Conservation (phyloP, 2,888 invertebrate species). For the Galerucella nymphaeae region DNA sequence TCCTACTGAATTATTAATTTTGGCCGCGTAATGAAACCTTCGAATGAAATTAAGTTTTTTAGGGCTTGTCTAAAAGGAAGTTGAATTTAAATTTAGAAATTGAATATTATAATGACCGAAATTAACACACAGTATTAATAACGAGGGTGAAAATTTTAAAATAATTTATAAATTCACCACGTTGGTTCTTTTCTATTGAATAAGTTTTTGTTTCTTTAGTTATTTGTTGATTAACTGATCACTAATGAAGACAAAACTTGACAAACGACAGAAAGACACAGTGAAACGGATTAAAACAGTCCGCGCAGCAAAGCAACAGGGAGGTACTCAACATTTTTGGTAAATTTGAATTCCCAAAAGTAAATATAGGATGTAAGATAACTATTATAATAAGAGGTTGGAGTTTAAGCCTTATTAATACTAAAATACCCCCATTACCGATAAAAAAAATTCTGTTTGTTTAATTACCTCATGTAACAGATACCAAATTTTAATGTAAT, state of each 20-base stretch:
- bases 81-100: neutral
- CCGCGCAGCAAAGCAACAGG: constrained; percentile 19
- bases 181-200: too few relatives aligned
- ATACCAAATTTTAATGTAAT: too few relatives aligned
- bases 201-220: neutral
- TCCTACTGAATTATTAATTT: constrained; percentile 50
- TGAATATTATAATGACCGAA: neutral
- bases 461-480: too few relatives aligned
- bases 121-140: neutral
- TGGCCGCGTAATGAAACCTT: constrained; percentile 53
- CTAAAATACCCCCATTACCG: too few relatives aligned
- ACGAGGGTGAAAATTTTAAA: neutral
- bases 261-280: constrained; percentile 9
- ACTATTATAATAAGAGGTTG: too few relatives aligned
- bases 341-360: too few relatives aligned
- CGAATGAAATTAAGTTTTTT: neutral
- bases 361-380: too few relatives aligned
- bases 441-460: too few relatives aligned
- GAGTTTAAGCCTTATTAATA: too few relatives aligned
- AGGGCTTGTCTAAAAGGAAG: neutral
- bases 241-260: constrained; percentile 36
- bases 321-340: neutral
- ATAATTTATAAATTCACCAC: neutral
- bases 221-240: constrained; percentile 35
- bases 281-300: constrained; percentile 33